Base-by-base conservation (phyloP, 1,140 invertebrate species). In the Lucilia sericata region DNA sequence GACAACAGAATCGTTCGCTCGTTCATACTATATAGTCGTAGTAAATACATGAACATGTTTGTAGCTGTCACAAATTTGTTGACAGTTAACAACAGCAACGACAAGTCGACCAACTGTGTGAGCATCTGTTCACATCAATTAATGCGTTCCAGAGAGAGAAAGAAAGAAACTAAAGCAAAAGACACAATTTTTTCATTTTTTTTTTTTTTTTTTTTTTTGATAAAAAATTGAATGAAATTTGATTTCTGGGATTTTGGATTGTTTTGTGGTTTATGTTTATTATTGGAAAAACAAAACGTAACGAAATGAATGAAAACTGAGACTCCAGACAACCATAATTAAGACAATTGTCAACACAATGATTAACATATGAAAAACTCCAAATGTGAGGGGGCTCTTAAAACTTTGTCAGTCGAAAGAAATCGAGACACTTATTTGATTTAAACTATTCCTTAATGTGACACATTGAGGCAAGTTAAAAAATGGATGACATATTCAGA, bases 261-360 rank as follows among this genome's bases (percentile, higher is more conserved):
- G n/a, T 21, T 19, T 70, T 70, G 65, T 70, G 65, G 65, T 70
- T 70, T 10, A 70, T 70, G 65, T 70, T 70, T 70, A 10, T 70
- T 70, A 70, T 70, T 19, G n/a, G 65, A 21, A 70, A 70, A n/a
- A 60, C 7, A 60, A 21, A 70, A 21, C 12, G 55, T 0, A 65
- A 14, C 5, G 5, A 70, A 13, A 19, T 5, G 25, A 70, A 70
- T 70, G 65, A 70, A 70, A 70, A 70, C 65, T 70, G 19, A 70
- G 65, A 70, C 19, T 19, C 19, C n/a, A 70, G 65, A 70, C 65
- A 70, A 70, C n/a, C 21, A 70, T 25, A 70, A 70, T 70, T 70
- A 70, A 70, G n/a, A 70, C 65, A 21, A 70, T 70, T 70, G 65
- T 70, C 65, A 70, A 70, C 65, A 70, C 65, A 70, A 70, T 70